These are phyloP conservation scores for Stigmatopora nigra DNA, from an alignment of 2,113 vertebrate genomes.

Conservation along the genomic window DNA sequence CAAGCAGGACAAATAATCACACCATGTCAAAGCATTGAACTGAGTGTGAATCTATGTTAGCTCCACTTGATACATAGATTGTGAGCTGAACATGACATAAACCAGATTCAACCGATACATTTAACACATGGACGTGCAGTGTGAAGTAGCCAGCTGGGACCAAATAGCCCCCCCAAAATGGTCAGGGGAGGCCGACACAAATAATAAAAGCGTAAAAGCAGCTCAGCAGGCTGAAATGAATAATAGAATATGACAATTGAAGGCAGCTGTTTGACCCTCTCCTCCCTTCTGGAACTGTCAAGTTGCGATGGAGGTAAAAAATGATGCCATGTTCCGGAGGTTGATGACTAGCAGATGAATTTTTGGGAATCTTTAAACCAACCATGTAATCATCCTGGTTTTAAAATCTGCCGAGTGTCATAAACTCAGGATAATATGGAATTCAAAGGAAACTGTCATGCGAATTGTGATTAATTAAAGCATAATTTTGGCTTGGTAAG, in stretches of 20 bases:
- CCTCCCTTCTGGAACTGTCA: constrained; percentile 41
- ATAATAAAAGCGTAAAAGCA: constrained; percentile 11
- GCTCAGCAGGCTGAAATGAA: constrained; percentile 40
- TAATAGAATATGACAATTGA: constrained; percentile 43
- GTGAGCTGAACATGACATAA: constrained; percentile 21
- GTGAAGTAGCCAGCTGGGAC: constrained; percentile 25
- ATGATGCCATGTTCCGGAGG: constrained; percentile 24
- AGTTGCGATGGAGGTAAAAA: constrained; percentile 51
- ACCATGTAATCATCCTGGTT: constrained; percentile 15
- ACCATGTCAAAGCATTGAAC: constrained; percentile 26
- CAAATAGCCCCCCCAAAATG: constrained; percentile 23
- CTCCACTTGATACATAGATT: constrained; percentile 18
- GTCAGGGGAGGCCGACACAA: constrained; percentile 21
- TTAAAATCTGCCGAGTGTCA: constrained; percentile 13
- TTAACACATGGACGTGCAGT: constrained; percentile 20
- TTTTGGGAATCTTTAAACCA: background rate
- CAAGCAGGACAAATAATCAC: constrained; percentile 27
- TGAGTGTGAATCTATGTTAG: constrained; percentile 16
- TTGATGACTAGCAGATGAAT: constrained; percentile 19
- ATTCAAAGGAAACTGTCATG: background rate
- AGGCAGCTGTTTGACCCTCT: constrained; percentile 45
- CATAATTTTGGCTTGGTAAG: background rate
- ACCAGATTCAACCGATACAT: constrained; percentile 2
- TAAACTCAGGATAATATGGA: constrained; percentile 12
- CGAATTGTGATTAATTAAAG: background rate